Base-by-base conservation (phyloP, 2,888 invertebrate species). In the Caenorhabditis wallacei region DNA sequence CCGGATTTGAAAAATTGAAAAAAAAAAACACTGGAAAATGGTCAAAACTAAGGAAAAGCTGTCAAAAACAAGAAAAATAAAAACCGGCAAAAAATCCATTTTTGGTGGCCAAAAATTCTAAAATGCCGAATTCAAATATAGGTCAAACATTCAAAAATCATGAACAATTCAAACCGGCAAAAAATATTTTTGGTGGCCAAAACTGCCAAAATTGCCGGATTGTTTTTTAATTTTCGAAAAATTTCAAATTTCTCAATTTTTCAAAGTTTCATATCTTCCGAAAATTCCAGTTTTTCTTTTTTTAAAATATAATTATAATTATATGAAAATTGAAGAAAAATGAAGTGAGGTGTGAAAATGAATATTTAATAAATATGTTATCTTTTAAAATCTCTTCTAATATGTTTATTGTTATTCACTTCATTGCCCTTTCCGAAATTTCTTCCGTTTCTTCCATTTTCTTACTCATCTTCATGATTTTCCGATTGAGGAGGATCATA, bases 351-450 rank as follows among this genome's bases (percentile, higher is more conserved):
- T 40, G 40, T 13, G 16, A 13, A 7, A 7, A 18, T 8, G n/a
- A 48, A 18, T 48, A 4, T 3, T 48, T 48, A 2, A 3, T 3
- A 48, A 48, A 48, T 48, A n/a, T 48, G 18, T 48, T 48, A 59
- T 59, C 59, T 59, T 43, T 43, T 59, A 8, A 16, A 37, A 57
- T 10, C 8, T 57, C n/a, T 37, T 7, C 20, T 18, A 18, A 40
- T 26, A 59, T 59, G 22, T 40, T 59, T 40, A 46, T 43, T 61
- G 59, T 61, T 61, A n/a, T 61, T 43, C 43, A 61, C 43, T 43
- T 61, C 30, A 56, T 22, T 35, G n/a, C 30, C 30, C 30, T 4
- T 18, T 53, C 24, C 13, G 16, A 43, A 2, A 43, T 3, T 18
- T 48, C 43, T 43, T 43, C 43, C 43, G 4, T 40, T 40, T 10